These are phyloP conservation scores for Laupala kohalensis DNA, from an alignment of 1,140 invertebrate species.

Conservation along the genomic window DNA sequence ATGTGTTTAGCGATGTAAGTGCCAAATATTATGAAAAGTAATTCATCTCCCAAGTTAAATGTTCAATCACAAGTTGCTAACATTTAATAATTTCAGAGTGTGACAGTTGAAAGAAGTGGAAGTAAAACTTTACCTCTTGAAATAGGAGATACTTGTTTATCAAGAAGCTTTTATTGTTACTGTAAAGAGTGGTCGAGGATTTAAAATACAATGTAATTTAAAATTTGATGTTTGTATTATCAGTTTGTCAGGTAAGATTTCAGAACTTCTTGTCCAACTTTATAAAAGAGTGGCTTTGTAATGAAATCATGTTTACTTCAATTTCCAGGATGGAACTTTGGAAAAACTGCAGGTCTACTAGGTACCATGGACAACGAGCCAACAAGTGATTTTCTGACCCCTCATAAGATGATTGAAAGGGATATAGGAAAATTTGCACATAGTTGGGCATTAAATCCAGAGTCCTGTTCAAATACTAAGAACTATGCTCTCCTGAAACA, in stretches of 20 bases:
- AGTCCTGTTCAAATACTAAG: background rate
- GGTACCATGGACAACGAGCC: conserved; percentile 84
- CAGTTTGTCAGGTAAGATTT: conserved; percentile 28
- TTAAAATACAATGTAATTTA: conserved; percentile 46
- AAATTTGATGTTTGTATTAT: conserved; percentile 37
- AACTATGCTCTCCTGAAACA: conserved; percentile 2
- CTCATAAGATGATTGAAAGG: conserved; percentile 35
- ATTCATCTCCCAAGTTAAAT: background rate
- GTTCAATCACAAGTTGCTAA: too few species aligned
- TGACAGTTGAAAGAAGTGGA: background rate
- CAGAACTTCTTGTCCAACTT: too few species aligned
- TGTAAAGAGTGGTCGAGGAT: conserved; percentile 37
- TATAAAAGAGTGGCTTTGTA: background rate
- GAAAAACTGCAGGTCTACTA: conserved; percentile 70
- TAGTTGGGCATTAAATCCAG: conserved; percentile 39
- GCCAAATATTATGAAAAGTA: background rate
- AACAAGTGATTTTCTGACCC: conserved; percentile 58
- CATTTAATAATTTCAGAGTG: too few species aligned
- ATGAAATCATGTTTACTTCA: too few species aligned
- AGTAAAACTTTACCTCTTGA: conserved; percentile 28
- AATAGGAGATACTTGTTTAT: conserved; percentile 39
- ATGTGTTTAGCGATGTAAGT: conserved; percentile 26
- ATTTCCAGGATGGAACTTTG: conserved; percentile 62
- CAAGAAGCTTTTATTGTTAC: conserved; percentile 42
- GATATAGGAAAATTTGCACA: conserved; percentile 35